Evolutionary conservation across 2,113 vertebrate genomes (phyloP), one percentile per base, ranked within the genome.

Genomic region (Heliornis fulica): DNA sequence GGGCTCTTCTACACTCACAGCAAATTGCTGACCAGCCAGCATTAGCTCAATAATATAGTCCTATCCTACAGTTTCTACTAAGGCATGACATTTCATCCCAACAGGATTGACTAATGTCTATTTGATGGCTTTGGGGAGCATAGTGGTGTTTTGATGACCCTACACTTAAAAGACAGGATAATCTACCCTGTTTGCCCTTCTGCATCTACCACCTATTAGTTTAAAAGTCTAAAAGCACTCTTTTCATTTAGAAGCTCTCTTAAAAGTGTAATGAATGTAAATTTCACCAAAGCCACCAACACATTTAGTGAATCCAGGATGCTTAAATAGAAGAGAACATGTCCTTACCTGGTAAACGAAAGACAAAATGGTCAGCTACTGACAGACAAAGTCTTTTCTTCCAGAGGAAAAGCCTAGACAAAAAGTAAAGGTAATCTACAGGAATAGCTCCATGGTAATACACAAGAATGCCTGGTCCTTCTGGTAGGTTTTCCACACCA

Each of bases 381-480:
- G 99, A 99, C 91, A 99, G 98, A 91, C 99, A 99, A 69, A 98
- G 96, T 83, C 99, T 98, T 64, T 99, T 99, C 95, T 99, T 99
- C 91, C 98, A 98, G 66, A 99, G 97, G 95, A 99, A 99, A 18
- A 99, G 97, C 53, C 96, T 98, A 64, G 99, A 98, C 95, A 99
- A 97, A 96, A 99, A 99, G 97, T 99, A 99, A 94, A 99, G 99
- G 97, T 99, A 99, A 94, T 99, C 99, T 59, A 99, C 95, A 36
- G 99, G 99, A 97, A 99, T 99, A 68, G 99, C 99, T 95, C 99
- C 99, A 28, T 99, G 99, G 94, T 99, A 99, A 94, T 99, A 99
- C 68, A 99, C 99, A 41, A 99, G 98, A 88, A 99, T 98, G 19
- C 98, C 99, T 20, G 99, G 98, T 78, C 99, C 99, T 97, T 98